phyloP scores from a whole-genome alignment of 2,113 vertebrate genomes.

The Nannobrachium achirus region DNA sequence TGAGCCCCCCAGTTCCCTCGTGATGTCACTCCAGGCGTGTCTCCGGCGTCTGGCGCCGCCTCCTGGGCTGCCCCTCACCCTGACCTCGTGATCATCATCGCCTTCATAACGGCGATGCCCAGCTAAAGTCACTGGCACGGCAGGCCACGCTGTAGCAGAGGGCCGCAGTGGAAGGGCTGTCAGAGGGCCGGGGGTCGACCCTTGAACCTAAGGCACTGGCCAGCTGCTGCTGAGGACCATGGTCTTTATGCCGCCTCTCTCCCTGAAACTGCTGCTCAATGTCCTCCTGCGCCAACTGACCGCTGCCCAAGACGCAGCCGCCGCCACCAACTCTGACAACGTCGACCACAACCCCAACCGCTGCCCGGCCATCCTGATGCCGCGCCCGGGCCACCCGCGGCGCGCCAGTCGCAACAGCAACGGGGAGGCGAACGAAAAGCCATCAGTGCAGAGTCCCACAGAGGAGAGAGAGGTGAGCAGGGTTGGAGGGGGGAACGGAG shows the following conservation, averaged over 20 bases:
- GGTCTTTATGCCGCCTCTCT: constrained; percentile 73
- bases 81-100: constrained; percentile 17
- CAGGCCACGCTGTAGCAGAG: background rate
- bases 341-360: constrained; percentile 15
- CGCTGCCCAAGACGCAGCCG: background rate
- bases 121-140: constrained; percentile 21
- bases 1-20: constrained; percentile 20
- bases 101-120: background rate
- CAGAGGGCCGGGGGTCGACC: constrained; percentile 34
- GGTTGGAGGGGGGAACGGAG: background rate
- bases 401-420: constrained; percentile 68
- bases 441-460: constrained; percentile 29
- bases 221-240: constrained; percentile 74
- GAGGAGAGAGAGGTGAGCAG: constrained; percentile 78
- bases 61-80: constrained; percentile 10
- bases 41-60: constrained; percentile 2
- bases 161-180: constrained; percentile 16
- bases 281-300: constrained; percentile 71
- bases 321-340: constrained; percentile 2
- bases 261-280: constrained; percentile 77
- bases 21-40: constrained; percentile 45
- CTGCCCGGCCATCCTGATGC: constrained; percentile 72
- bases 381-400: constrained; percentile 65
- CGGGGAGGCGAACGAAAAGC: constrained; percentile 57
- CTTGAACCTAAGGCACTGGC: constrained; percentile 30